A percentile compares a stretch with the other conserved stretches of the same genome.
These are phyloP conservation scores for Elymnias hypermnestra DNA, from an alignment of 1,140 invertebrate genomes.

Conservation along the genomic window DNA sequence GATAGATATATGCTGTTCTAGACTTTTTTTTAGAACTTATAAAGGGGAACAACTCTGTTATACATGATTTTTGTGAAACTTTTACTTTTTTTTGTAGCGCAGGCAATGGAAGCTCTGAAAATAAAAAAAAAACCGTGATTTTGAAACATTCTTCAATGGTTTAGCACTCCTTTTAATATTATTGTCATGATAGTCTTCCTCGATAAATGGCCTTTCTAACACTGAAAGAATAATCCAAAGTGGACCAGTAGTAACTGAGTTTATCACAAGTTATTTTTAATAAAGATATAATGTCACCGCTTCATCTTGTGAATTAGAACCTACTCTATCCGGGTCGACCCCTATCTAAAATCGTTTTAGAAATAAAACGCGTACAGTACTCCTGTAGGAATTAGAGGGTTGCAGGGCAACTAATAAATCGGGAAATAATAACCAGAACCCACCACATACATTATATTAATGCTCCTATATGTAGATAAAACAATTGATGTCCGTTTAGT, in stretches of 20 bases:
- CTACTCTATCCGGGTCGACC: conserved; percentile 32
- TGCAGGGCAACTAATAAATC: conserved; percentile 60
- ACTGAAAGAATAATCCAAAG: too few relatives aligned
- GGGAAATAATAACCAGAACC: conserved; percentile 57
- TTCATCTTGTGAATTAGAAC: conserved; percentile 10
- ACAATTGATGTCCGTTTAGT: not conserved
- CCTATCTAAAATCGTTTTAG: conserved; percentile 67
- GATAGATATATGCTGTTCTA: too few relatives aligned
- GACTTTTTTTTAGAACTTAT: too few relatives aligned
- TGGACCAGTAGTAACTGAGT: not conserved
- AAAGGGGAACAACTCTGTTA: too few relatives aligned
- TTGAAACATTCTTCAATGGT: too few relatives aligned
- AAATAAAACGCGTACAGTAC: conserved; percentile 57
- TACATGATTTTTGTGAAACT: too few relatives aligned
- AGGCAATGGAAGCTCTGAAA: too few relatives aligned
- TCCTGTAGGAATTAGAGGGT: conserved; percentile 54
- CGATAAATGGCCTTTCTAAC: too few relatives aligned
- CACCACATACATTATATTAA: conserved; percentile 24
- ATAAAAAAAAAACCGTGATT: too few relatives aligned
- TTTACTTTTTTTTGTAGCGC: too few relatives aligned
- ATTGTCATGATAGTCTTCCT: too few relatives aligned
- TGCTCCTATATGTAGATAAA: conserved; percentile 1
- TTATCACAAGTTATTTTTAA: not conserved
- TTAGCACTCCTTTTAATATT: too few relatives aligned
- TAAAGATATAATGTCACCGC: not conserved